A percentile compares a stretch with the other conserved stretches of the same genome.
Conservation (phyloP, 2,797 vertebrate species). For the Gallinago nigripennis region DNA sequence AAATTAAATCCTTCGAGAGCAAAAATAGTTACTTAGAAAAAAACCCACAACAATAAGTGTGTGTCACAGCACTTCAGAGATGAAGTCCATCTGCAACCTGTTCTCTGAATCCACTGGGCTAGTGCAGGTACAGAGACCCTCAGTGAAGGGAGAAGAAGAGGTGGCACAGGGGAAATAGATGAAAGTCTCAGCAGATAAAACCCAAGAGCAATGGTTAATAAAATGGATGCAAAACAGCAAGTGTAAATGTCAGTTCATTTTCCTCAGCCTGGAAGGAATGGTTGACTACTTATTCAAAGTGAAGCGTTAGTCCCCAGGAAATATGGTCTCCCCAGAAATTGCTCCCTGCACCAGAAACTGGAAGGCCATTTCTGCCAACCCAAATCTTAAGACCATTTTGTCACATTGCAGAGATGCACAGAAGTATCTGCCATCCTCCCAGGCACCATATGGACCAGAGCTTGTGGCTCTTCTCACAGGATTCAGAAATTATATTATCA, state of each 20-base stretch:
- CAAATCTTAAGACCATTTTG: not conserved
- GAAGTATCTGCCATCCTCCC: not conserved
- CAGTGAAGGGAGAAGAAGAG: not conserved
- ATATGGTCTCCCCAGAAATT: not conserved
- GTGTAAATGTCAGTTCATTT: not conserved
- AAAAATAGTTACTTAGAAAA: not conserved
- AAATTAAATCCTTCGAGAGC: not conserved
- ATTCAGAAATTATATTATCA: not conserved
- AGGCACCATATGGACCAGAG: slow-evolving; percentile 9
- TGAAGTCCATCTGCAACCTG: not conserved
- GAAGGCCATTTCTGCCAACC: not conserved
- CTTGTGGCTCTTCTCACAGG: not conserved
- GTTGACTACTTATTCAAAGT: not conserved
- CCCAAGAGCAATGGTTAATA: not conserved
- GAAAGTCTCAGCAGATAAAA: not conserved
- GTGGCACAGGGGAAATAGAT: not conserved
- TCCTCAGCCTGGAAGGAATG: not conserved
- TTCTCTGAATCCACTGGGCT: not conserved
- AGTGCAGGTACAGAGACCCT: not conserved
- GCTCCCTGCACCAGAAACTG: not conserved
- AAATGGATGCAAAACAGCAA: not conserved
- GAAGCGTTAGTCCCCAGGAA: not conserved
- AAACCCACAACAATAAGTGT: not conserved
- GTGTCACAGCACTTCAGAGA: not conserved
- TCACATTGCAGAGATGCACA: not conserved